Base-by-base conservation (phyloP, 1,140 invertebrate species). In the Tetramorium parvispinum region DNA sequence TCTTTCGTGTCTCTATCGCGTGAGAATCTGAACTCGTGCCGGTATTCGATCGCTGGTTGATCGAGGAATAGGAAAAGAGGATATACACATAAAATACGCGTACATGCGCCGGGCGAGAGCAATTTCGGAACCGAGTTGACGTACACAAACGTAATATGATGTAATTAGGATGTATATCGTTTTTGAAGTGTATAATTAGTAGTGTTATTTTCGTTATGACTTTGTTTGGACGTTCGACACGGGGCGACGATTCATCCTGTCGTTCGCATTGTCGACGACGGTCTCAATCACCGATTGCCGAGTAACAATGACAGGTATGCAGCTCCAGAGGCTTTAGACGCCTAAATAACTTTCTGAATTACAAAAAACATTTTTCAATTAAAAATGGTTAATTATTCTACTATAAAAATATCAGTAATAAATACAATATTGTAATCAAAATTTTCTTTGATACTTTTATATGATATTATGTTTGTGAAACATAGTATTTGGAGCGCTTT, bases 121-220 rank as follows among this genome's bases (percentile, higher is more conserved):
- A 51, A 86, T 83, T 83, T 83, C 61, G 77, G 13, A 75, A 83
- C 66, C 73, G 78, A 79, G 51, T 89, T 81, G 57, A 68, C 76
- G 88, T 90, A 88, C 73, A 88, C 85, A 87, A 90, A 86, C 85
- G 87, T 88, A 77, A 68, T 85, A 82, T 82, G 88, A 87, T 89
- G 73, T 83, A 85, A 87, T 89, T 88, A 85, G 68, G 11, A n/a
- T 83, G 57, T 85, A 85, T 85, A 85, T 85, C 51, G 83, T 88
- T 88, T 88, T 88, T 90, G 68, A 83, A 77, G 85, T 57, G 49
- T 89, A 78, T 76, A 86, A 88, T 85, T 82, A 85, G 68, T 87
- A 79, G 78, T 27, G 53, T 90, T 88, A 82, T 21, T 90, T 91
- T 85, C 78, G 85, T 91, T 86, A 73, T 53, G 82, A 53, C 37